phyloP scores from a whole-genome alignment of 2,797 vertebrate species.

The Pseudomugil gertrudae region DNA sequence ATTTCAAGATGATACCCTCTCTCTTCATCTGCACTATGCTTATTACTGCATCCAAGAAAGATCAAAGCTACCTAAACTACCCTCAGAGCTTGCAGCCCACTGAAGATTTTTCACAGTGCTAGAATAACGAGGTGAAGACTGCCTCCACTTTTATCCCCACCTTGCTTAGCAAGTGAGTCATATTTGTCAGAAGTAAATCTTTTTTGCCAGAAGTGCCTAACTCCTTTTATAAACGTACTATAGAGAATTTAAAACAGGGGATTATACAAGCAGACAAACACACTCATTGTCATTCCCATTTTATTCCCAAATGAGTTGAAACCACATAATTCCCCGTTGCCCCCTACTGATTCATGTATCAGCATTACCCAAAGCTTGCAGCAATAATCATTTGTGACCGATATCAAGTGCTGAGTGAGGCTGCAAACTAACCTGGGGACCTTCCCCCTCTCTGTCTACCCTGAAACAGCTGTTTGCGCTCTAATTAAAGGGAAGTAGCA shows the following conservation, averaged over 20 bases:
- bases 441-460: conserved; percentile 52
- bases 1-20: conserved; percentile 69
- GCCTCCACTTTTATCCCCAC: conserved; percentile 76
- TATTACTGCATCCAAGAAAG: conserved; percentile 74
- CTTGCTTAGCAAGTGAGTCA: conserved; percentile 67
- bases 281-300: conserved; percentile 22
- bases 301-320: conserved; percentile 8
- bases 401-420: conserved; percentile 52
- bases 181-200: conserved; percentile 65
- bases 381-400: conserved; percentile 66
- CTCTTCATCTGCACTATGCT: conserved; percentile 71
- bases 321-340: neutral
- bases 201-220: conserved; percentile 47
- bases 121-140: conserved; percentile 72
- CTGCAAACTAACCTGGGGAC: conserved; percentile 45
- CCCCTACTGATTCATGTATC: conserved; percentile 48
- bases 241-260: conserved; percentile 27
- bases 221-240: conserved; percentile 33
- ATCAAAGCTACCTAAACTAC: conserved; percentile 80
- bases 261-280: conserved; percentile 42
- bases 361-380: conserved; percentile 37
- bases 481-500: conserved; percentile 85
- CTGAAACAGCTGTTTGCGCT: conserved; percentile 82
- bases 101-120: conserved; percentile 73
- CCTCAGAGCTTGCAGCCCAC: conserved; percentile 64